phyloP scores from a whole-genome alignment of 2,113 vertebrate genomes.

The Sceloporus undulatus region DNA sequence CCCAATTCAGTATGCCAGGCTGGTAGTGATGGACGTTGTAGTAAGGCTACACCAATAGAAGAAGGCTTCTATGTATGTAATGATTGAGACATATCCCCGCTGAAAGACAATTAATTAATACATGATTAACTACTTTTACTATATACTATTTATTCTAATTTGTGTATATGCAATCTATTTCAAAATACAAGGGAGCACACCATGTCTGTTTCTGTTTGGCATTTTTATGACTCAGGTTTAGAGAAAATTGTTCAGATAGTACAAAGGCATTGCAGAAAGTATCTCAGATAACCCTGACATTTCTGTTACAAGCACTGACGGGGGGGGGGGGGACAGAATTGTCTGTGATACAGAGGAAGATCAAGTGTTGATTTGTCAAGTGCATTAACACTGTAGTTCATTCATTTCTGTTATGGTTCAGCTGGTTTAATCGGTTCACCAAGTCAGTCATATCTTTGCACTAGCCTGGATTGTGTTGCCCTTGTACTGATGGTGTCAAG shows the following conservation, averaged over 20 bases:
- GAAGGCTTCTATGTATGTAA: neutral
- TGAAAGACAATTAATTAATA: constrained; percentile 8
- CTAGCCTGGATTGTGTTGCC: neutral
- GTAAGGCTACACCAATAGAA: neutral
- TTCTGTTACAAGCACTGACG: neutral
- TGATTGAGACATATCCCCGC: neutral
- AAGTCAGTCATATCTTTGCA: constrained; percentile 27
- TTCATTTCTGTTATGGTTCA: constrained; percentile 31
- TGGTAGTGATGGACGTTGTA: neutral
- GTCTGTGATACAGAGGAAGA: constrained; percentile 2
- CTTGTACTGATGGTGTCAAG: constrained; percentile 26
- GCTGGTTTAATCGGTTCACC: constrained; percentile 33
- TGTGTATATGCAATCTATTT: neutral
- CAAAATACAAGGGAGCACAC: neutral
- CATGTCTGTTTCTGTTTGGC: neutral
- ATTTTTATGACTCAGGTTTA: constrained; percentile 1
- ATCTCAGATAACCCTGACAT: constrained; percentile 34
- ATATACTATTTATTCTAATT: neutral
- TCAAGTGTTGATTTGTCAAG: constrained; percentile 38
- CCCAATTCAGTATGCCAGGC: neutral
- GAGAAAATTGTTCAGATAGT: neutral
- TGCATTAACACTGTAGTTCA: constrained; percentile 2
- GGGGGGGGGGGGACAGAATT: neutral
- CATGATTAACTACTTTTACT: neutral
- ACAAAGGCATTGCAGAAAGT: constrained; percentile 5